Base-by-base conservation (phyloP, 1,140 invertebrate genomes). In the Anadara kagoshimensis region DNA sequence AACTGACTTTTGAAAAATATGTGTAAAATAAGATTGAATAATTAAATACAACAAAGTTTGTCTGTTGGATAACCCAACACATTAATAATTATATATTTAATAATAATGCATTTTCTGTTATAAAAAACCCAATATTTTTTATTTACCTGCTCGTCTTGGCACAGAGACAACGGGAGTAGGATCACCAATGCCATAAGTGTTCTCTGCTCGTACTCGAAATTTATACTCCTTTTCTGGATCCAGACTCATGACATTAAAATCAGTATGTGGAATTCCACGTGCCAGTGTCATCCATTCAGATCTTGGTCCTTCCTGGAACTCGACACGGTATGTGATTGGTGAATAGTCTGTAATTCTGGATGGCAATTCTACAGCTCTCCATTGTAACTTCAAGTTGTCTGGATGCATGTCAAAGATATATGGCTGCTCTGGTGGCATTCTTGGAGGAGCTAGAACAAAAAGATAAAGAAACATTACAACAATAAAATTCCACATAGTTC, bases 201-300 rank as follows among this genome's bases (percentile, higher is more conserved):
- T 99, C 87, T 99, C 97, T 20, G 98, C 98, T 36, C 85, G 36
- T 16, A 87, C 78, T 47, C 86, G 72, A 81, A 86, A 85, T 16
- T 67, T 68, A 64, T 86, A 87, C 29, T 86, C 85, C 44, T 78
- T 71, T 29, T 85, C 81, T 41, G 86, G 85, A 7, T 76, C 69
- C 16, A 87, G 79, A 44, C 79, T 80, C 0, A 76, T 83, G 16
- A 85, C 77, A 24, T 79, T 71, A 70, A 81, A 83, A 59, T 85
- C 82, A 11, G 85, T 86, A 18, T 77, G 69, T 44, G 79, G 79
- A 14, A 87, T 78, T n/a, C 82, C 81, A n/a, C 78, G 69, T 16
- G 75, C 78, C 18, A 85, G 64, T 18, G 80, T 79, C 5, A 78
- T 61, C 85, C 85, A 87, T 41, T 83, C 78, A 54, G 67, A 70